Percentiles rank a stretch among this genome's conserved stretches.
phyloP scores from a whole-genome alignment of 2,797 vertebrate genomes.

The Malurus splendens region DNA sequence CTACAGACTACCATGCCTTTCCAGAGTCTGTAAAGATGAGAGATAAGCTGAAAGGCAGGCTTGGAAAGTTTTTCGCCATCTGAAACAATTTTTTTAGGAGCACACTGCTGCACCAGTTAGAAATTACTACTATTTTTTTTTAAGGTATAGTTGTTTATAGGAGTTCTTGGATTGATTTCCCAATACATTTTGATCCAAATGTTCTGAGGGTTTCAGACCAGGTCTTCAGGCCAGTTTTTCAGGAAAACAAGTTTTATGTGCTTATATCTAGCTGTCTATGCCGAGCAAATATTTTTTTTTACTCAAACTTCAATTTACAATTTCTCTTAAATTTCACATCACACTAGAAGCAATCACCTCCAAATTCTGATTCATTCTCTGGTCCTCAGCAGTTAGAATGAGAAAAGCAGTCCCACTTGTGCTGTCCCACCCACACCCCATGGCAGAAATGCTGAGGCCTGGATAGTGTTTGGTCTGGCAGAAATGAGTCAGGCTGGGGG shows the following conservation, averaged over 20 bases:
- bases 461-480: background rate
- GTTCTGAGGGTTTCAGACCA: background rate
- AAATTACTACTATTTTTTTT: background rate
- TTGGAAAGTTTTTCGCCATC: conserved; percentile 6
- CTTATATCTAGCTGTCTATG: background rate
- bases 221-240: background rate
- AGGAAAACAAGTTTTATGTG: background rate
- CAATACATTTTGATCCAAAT: background rate
- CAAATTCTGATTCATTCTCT: background rate
- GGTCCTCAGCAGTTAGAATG: background rate
- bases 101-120: background rate
- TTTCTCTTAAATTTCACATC: background rate
- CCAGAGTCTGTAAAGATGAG: background rate
- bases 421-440: background rate
- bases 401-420: background rate
- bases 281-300: background rate
- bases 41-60: conserved; percentile 12
- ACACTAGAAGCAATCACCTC: background rate
- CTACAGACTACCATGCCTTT: background rate
- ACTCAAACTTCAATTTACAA: background rate
- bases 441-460: background rate
- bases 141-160: background rate
- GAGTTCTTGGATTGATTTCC: background rate
- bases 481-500: background rate
- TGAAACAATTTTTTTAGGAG: background rate